A percentile compares a stretch with the other conserved stretches of the same genome.
phyloP scores from a whole-genome alignment of 1,140 invertebrate species.

The Brachionus rubens region DNA sequence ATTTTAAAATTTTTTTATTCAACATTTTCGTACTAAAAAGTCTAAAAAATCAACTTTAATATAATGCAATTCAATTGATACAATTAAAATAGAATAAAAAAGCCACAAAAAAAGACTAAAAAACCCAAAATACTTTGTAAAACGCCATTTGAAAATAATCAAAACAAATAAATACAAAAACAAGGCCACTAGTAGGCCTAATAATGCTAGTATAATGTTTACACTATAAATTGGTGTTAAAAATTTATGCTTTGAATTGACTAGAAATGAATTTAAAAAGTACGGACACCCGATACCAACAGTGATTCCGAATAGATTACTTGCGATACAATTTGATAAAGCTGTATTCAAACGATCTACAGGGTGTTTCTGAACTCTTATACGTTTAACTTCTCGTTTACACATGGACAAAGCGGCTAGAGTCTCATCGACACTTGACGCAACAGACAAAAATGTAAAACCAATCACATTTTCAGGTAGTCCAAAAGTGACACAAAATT shows the following conservation, averaged over 20 bases:
- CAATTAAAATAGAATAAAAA: constrained; percentile 1
- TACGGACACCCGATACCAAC: constrained; percentile 5
- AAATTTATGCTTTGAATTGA: not conserved
- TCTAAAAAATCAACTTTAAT: constrained; percentile 13
- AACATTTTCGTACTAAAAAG: constrained; percentile 28
- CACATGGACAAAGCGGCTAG: constrained; percentile 5
- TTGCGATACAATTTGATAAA: constrained; percentile 25
- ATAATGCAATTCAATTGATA: not conserved
- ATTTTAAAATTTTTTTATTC: not conserved
- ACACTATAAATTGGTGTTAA: not conserved
- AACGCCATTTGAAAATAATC: not conserved
- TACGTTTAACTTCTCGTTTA: constrained; percentile 12
- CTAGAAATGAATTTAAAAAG: constrained; percentile 5
- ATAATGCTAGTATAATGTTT: not conserved
- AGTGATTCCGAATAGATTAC: not conserved
- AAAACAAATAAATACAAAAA: not conserved
- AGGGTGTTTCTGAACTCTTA: not conserved
- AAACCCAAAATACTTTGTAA: constrained; percentile 18
- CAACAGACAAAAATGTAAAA: constrained; percentile 12
- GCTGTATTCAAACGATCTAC: not conserved
- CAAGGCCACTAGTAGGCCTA: not conserved
- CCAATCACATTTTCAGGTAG: constrained; percentile 7
- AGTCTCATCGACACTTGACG: constrained; percentile 7
- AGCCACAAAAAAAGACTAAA: not conserved
- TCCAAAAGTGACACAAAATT: not conserved